These are phyloP conservation scores for Vanessa atalanta DNA, from an alignment of 1,140 invertebrate genomes.

Conservation along the genomic window DNA sequence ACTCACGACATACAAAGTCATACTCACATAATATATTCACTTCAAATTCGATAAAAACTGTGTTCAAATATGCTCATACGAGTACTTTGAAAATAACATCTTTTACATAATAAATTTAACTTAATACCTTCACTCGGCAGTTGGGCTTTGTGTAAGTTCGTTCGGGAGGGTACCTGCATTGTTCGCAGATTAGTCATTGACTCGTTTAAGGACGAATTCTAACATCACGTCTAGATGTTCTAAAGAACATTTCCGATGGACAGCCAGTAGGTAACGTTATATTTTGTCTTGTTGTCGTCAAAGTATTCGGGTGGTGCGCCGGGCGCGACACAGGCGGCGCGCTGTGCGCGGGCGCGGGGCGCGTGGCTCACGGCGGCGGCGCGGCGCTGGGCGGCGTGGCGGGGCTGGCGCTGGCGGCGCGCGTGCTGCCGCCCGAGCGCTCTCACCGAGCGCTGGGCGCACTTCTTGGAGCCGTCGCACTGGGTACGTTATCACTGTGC, in stretches of 20 bases:
- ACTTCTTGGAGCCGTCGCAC: conserved; percentile 63
- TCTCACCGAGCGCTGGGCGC: conserved; percentile 60
- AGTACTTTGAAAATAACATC: too few species aligned
- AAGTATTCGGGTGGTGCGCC: conserved; percentile 51
- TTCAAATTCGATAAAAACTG: too few species aligned
- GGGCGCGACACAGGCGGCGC: conserved; percentile 39
- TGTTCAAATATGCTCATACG: too few species aligned
- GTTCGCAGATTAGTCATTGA: too few species aligned
- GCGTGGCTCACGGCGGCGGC: conserved; percentile 91
- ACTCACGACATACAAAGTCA: neutral
- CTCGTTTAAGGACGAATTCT: too few species aligned
- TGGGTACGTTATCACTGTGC: conserved; percentile 44
- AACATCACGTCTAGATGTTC: too few species aligned
- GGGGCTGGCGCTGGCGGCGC: conserved; percentile 83
- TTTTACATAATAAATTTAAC: too few species aligned
- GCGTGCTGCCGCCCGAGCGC: conserved; percentile 77
- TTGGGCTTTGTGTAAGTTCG: too few species aligned
- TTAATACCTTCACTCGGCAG: too few species aligned
- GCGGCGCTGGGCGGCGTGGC: conserved; percentile 89
- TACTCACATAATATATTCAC: too few species aligned
- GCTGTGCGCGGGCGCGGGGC: conserved; percentile 82
- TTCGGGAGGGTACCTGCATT: too few species aligned
- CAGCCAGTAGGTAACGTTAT: neutral
- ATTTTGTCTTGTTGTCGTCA: neutral
- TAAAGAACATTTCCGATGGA: too few species aligned